Conservation (phyloP, 2,888 invertebrate genomes). For the Hypena proboscidalis region DNA sequence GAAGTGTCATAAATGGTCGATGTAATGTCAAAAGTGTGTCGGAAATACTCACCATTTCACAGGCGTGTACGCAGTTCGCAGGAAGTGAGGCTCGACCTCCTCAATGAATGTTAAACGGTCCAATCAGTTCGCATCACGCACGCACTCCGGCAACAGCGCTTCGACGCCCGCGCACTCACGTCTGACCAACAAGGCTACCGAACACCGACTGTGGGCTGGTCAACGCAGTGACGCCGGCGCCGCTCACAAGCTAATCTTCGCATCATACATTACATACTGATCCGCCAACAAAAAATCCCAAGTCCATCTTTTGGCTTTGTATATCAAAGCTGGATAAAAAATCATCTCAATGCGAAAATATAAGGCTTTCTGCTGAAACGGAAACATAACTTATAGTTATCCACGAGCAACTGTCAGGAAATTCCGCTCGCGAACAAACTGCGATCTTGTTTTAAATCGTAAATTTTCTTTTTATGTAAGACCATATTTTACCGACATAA, state of each 20-base stretch:
- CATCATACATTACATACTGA: constrained; percentile 12
- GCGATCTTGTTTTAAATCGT: no score
- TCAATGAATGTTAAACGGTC: constrained; percentile 67
- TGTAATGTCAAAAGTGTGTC: constrained; percentile 16
- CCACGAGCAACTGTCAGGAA: no score
- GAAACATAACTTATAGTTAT: no score
- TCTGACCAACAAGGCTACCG: constrained; percentile 54
- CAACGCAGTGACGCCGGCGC: no score
- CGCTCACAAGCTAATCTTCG: constrained; percentile 15
- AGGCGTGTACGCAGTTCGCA: constrained; percentile 48
- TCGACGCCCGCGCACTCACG: constrained; percentile 60
- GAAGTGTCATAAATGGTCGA: constrained; percentile 16
- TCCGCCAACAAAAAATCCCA: no score
- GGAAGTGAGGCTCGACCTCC: constrained; percentile 57
- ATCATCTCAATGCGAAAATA: no score
- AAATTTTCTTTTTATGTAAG: no score
- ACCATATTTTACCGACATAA: no score
- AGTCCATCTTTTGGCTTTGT: no score
- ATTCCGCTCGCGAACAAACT: no score
- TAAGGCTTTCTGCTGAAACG: no score
- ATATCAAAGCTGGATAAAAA: no score
- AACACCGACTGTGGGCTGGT: constrained; percentile 71
- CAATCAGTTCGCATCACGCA: constrained; percentile 67
- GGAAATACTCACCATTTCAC: constrained; percentile 64
- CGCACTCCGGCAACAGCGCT: constrained; percentile 26